Percentiles rank a stretch among this genome's conserved stretches.
Evolutionary conservation across 1,140 invertebrate species (phyloP).

Genomic region (Agrilus planipennis): DNA sequence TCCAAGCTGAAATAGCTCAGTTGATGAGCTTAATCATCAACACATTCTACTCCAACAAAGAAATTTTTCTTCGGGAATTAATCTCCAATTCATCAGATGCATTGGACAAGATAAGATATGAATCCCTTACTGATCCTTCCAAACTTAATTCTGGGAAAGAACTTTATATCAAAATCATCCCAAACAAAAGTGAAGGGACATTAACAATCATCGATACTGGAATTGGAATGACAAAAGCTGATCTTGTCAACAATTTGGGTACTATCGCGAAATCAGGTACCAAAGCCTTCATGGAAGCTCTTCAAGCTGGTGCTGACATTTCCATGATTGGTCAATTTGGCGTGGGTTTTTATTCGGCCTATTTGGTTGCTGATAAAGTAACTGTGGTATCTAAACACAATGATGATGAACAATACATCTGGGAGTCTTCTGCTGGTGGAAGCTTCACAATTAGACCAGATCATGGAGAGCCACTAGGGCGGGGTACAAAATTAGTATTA

Average conservation of each 20-base stretch:
- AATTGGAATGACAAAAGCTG: constrained; percentile 94
- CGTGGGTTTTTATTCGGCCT: constrained; percentile 97
- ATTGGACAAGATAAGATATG: constrained; percentile 68
- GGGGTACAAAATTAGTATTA: constrained; percentile 82
- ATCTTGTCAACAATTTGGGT: constrained; percentile 89
- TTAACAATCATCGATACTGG: constrained; percentile 88
- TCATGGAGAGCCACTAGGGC: constrained; percentile 58
- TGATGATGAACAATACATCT: constrained; percentile 88
- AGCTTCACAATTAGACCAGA: constrained; percentile 76
- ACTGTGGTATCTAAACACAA: constrained; percentile 91
- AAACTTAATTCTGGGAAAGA: constrained; percentile 81
- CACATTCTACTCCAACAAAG: constrained; percentile 99
- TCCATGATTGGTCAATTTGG: constrained; percentile 97
- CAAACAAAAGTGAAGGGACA: constrained; percentile 80
- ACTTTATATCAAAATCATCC: constrained; percentile 80
- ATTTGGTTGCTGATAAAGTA: constrained; percentile 91
- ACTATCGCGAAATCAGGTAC: constrained; percentile 95
- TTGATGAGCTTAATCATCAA: constrained; percentile 98
- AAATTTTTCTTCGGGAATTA: constrained; percentile 97
- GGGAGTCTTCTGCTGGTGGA: constrained; percentile 89
- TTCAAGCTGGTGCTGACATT: constrained; percentile 88
- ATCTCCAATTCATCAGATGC: constrained; percentile 91
- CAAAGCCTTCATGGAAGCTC: constrained; percentile 93
- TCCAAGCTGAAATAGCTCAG: constrained; percentile 94
- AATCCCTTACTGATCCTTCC: constrained; percentile 80